Evolutionary conservation across 2,113 vertebrate genomes (phyloP), one percentile per base, ranked within the genome.

Genomic region (Phalacrocorax carbo): DNA sequence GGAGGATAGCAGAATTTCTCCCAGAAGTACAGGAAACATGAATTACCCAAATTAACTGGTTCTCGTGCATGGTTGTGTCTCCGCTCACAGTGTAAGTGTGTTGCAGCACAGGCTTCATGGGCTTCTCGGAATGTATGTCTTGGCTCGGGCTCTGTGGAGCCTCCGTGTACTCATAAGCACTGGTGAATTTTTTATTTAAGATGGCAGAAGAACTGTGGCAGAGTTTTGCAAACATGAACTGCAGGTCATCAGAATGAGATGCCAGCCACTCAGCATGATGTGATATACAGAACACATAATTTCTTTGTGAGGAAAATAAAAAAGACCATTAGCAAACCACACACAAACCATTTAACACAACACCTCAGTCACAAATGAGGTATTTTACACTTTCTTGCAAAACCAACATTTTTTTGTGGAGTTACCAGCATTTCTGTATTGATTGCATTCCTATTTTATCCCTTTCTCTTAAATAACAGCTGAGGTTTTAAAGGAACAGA

Each of bases 81-180:
- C 65, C 0, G 0, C 57, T 78, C 48, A 11, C 52, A 34, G 55
- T 5, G 10, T 55, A 36, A 80, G 32, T 26, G 38, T 82, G 64
- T 48, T 52, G 38, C 38, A 55, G 23, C 26, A 60, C 32, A 66
- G 61, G n/a, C 46, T 89, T 54, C 49, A 5, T 26, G 68, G n/a
- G 29, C 38, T 94, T 49, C 52, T 76, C 87, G 49, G 73, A 93
- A 82, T 21, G 8, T 38, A 13, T 60, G 15, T 70, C 60, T 96
- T 85, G 69, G 30, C 49, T 65, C 7, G 0, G 29, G 30, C 49
- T 73, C 40, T 48, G 27, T 7, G 52, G 21, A 57, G 13, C 36
- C 34, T 82, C 48, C 0, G 0, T 1, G 0, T 46, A 21, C 34
- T 77, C 30, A 7, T 5, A 58, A 51, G 55, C 42, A 14, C n/a